These are phyloP conservation scores for Parascotia fuliginaria DNA, from an alignment of 2,888 invertebrate genomes.

Conservation along the genomic window DNA sequence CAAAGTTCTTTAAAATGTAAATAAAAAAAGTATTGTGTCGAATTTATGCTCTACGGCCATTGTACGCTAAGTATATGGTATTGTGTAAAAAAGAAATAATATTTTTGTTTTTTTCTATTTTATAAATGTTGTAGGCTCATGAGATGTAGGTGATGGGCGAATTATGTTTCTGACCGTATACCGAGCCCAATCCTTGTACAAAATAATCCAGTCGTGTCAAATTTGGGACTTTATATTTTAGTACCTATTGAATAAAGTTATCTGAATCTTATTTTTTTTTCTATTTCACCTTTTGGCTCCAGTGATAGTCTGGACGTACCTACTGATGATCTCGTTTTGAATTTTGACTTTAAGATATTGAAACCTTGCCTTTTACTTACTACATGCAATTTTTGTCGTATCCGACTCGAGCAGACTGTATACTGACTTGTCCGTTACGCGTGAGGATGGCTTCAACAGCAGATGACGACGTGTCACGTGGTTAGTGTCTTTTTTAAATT, in stretches of 20 bases:
- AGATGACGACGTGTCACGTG: no score
- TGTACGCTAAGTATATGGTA: conserved; percentile 44
- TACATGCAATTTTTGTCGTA: no score
- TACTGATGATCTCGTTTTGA: no score
- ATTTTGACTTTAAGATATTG: no score
- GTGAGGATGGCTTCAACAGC: no score
- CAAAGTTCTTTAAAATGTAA: conserved; percentile 54
- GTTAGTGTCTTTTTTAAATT: no score
- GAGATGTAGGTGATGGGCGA: conserved; percentile 23
- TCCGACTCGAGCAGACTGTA: no score
- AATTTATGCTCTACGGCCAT: conserved; percentile 52
- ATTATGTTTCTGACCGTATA: conserved; percentile 23
- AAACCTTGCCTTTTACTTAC: no score
- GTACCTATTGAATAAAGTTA: conserved; percentile 68
- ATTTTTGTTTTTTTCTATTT: conserved; percentile 52
- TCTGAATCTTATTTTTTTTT: conserved; percentile 47
- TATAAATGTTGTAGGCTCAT: conserved; percentile 44
- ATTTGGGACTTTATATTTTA: conserved; percentile 67
- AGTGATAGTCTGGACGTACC: no score
- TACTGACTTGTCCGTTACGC: no score
- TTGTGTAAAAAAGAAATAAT: conserved; percentile 48
- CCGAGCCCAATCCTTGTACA: conserved; percentile 39
- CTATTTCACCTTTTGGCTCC: not conserved
- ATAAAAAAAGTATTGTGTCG: conserved; percentile 55
- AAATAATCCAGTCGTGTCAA: conserved; percentile 61